Conservation (phyloP, 2,888 invertebrate species). For the Drosophila mercatorum region DNA sequence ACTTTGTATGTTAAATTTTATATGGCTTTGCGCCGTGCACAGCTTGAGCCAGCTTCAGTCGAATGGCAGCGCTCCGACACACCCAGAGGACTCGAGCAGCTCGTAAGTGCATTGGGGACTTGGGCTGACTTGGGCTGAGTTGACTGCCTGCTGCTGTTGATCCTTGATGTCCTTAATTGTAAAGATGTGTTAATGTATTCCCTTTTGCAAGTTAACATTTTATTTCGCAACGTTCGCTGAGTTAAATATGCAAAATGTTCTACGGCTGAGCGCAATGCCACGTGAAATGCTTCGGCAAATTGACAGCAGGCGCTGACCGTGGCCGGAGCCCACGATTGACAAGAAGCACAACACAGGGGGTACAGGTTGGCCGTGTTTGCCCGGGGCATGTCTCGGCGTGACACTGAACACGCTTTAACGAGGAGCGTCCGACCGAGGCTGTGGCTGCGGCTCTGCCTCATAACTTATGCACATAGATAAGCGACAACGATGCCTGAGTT, state of each 20-base stretch:
- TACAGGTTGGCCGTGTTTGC: not conserved
- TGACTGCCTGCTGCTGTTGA: slow-evolving; percentile 6
- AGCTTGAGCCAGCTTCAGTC: slow-evolving; percentile 20
- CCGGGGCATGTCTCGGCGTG: slow-evolving; percentile 44
- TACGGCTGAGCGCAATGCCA: slow-evolving; percentile 39
- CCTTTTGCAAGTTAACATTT: slow-evolving; percentile 72
- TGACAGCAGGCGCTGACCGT: slow-evolving; percentile 46
- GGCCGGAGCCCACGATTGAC: slow-evolving; percentile 1
- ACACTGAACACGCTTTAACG: slow-evolving; percentile 76
- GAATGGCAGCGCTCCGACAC: not conserved
- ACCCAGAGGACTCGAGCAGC: slow-evolving; percentile 27
- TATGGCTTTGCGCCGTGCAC: slow-evolving; percentile 33
- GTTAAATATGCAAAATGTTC: slow-evolving; percentile 66
- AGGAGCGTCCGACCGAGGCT: slow-evolving; percentile 47
- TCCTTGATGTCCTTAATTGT: slow-evolving; percentile 68
- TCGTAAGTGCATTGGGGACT: slow-evolving; percentile 71
- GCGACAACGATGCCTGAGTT: slow-evolving; percentile 51
- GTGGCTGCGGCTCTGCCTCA: slow-evolving; percentile 49
- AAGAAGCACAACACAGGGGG: not conserved
- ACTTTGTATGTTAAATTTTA: slow-evolving; percentile 58
- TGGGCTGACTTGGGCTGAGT: slow-evolving; percentile 12
- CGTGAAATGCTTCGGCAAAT: slow-evolving; percentile 50
- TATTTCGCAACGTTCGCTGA: slow-evolving; percentile 57
- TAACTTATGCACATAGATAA: slow-evolving; percentile 80
- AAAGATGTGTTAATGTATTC: slow-evolving; percentile 81